Percentiles rank a stretch among this genome's conserved stretches.
These are phyloP conservation scores for Acromyrmex heyeri DNA, from an alignment of 1,140 invertebrate genomes.

Conservation along the genomic window DNA sequence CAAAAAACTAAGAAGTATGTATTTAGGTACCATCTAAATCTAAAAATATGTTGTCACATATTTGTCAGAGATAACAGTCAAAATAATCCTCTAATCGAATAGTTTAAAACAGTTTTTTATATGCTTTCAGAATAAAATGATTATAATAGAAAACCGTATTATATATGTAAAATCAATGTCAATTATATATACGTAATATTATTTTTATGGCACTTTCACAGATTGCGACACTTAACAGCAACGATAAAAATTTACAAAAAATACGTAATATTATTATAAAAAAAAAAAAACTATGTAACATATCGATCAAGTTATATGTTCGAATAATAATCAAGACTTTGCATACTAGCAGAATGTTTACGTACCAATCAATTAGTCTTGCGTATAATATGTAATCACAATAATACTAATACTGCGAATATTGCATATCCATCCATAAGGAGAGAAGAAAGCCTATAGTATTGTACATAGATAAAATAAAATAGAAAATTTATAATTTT, in stretches of 20 bases:
- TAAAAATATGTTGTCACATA: neutral
- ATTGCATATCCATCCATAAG: neutral
- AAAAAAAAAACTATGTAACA: constrained; percentile 17
- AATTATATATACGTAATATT: neutral
- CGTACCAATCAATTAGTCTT: neutral
- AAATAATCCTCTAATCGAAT: neutral
- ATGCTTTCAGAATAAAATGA: neutral
- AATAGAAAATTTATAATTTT: constrained; percentile 15
- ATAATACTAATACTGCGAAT: constrained; percentile 20
- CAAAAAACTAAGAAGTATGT: neutral
- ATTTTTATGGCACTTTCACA: constrained; percentile 33
- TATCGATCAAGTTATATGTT: constrained; percentile 7
- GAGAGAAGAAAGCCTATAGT: constrained; percentile 5
- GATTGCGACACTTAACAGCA: neutral
- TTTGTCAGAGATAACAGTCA: neutral
- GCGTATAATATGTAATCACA: constrained; percentile 8
- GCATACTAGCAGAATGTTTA: neutral
- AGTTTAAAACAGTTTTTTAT: neutral
- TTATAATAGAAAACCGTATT: constrained; percentile 6
- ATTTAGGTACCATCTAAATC: neutral
- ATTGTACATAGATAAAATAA: neutral
- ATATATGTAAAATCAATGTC: neutral
- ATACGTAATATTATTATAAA: constrained; percentile 8
- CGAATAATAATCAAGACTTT: constrained; percentile 11
- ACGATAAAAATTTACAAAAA: neutral